Conservation (phyloP, 2,113 vertebrate genomes). For the Tautogolabrus adspersus region DNA sequence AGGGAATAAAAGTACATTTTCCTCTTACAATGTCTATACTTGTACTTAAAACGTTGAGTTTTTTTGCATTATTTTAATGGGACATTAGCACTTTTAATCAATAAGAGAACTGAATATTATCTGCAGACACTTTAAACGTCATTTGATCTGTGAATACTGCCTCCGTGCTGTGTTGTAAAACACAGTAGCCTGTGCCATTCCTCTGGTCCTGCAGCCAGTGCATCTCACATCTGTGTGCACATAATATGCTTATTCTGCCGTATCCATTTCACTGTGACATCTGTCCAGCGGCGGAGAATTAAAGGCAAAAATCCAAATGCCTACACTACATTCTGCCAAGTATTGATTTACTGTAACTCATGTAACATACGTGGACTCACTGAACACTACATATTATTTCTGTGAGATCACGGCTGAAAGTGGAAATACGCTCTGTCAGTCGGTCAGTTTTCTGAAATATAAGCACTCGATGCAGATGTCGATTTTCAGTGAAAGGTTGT, state of each 20-base stretch:
- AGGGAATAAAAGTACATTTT: not conserved
- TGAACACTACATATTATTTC: conserved; percentile 51
- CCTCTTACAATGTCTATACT: too few relatives aligned
- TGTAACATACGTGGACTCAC: conserved; percentile 61
- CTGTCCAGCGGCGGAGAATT: conserved; percentile 70
- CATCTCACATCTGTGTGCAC: conserved; percentile 73
- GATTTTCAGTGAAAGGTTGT: not conserved
- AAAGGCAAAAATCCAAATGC: conserved; percentile 71
- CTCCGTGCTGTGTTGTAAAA: conserved; percentile 5
- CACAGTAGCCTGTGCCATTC: conserved; percentile 28
- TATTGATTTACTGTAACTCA: conserved; percentile 79
- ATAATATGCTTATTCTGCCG: conserved; percentile 67
- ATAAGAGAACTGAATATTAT: too few relatives aligned
- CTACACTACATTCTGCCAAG: conserved; percentile 68
- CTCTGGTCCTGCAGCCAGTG: conserved; percentile 25
- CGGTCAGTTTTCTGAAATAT: conserved; percentile 21
- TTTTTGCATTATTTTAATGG: too few relatives aligned
- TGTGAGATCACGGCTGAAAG: conserved; percentile 61
- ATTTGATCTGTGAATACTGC: conserved; percentile 6
- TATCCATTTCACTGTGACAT: conserved; percentile 81
- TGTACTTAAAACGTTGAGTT: too few relatives aligned
- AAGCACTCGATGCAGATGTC: conserved; percentile 21
- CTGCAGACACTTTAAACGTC: conserved; percentile 2
- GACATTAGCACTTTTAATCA: not conserved
- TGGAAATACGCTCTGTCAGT: conserved; percentile 48